phyloP scores from a whole-genome alignment of 1,140 invertebrate species.

The Zaprionus africanus region DNA sequence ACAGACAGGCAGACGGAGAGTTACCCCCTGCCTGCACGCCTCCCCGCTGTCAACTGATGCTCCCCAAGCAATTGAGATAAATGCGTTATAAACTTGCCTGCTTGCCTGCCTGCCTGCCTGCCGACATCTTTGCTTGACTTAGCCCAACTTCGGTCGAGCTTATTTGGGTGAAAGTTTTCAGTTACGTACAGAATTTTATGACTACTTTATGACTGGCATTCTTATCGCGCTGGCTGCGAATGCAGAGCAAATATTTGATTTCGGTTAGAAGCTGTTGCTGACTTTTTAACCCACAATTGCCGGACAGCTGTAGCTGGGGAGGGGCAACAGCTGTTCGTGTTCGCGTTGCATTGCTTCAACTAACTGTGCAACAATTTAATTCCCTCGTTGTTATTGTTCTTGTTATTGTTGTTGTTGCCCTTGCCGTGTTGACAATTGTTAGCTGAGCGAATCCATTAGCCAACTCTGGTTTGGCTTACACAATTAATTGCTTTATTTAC shows the following conservation, averaged over 20 bases:
- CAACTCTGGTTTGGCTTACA: conserved; percentile 15
- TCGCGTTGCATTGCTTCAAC: conserved; percentile 20
- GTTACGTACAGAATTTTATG: conserved; percentile 46
- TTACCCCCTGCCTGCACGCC: neutral
- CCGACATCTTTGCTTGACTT: neutral
- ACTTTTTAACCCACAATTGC: conserved; percentile 36
- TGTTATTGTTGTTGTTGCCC: neutral
- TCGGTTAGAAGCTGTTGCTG: conserved; percentile 20
- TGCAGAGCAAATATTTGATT: conserved; percentile 41
- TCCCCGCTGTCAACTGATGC: conserved; percentile 15
- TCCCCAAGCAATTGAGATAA: conserved; percentile 69
- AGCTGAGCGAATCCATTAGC: conserved; percentile 47
- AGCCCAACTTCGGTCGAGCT: neutral
- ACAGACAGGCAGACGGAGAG: neutral
- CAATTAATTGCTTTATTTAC: conserved; percentile 52
- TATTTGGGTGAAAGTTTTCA: conserved; percentile 49
- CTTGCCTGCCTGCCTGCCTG: conserved; percentile 14
- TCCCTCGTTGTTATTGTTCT: neutral
- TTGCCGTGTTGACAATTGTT: conserved; percentile 24
- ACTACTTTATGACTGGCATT: conserved; percentile 46
- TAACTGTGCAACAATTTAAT: conserved; percentile 8
- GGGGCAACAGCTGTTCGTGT: conserved; percentile 5
- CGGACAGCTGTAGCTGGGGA: conserved; percentile 15
- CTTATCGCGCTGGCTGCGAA: conserved; percentile 55
- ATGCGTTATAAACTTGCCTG: conserved; percentile 68